A percentile compares a stretch with the other conserved stretches of the same genome.
These are phyloP conservation scores for Sphyrna mokarran DNA, from an alignment of 2,113 vertebrate genomes.

Conservation along the genomic window DNA sequence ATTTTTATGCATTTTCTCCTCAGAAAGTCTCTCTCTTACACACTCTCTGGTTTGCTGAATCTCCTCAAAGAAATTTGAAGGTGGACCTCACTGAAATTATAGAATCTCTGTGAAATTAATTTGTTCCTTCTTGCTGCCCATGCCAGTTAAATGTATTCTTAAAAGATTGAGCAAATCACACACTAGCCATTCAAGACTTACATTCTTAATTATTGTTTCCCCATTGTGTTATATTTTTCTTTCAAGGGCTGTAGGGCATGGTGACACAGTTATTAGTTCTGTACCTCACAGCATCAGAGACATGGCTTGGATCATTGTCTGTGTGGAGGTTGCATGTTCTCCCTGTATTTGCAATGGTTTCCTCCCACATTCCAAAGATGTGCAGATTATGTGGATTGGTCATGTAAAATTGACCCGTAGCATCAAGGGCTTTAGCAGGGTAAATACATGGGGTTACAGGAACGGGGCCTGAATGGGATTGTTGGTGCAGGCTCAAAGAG, in stretches of 20 bases:
- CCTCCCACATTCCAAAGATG: no score
- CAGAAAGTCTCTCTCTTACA: background rate
- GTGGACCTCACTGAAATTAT: background rate
- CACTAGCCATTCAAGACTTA: background rate
- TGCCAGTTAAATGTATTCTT: background rate
- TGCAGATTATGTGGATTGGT: no score
- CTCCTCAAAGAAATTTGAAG: background rate
- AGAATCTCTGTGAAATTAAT: background rate
- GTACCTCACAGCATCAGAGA: no score
- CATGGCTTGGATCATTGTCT: no score
- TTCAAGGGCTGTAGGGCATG: background rate
- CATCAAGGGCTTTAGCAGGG: no score
- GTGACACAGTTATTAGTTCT: no score
- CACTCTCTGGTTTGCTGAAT: background rate
- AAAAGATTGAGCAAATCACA: background rate
- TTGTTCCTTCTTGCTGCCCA: background rate
- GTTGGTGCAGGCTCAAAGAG: no score
- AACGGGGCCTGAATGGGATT: no score
- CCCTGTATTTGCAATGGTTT: no score
- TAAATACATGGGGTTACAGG: no score
- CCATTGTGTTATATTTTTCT: background rate
- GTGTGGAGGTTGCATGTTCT: no score
- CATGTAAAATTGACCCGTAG: no score
- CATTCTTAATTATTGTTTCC: background rate
- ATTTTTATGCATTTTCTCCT: background rate